phyloP scores from a whole-genome alignment of 2,888 invertebrate genomes.

The Folsomia candida region DNA sequence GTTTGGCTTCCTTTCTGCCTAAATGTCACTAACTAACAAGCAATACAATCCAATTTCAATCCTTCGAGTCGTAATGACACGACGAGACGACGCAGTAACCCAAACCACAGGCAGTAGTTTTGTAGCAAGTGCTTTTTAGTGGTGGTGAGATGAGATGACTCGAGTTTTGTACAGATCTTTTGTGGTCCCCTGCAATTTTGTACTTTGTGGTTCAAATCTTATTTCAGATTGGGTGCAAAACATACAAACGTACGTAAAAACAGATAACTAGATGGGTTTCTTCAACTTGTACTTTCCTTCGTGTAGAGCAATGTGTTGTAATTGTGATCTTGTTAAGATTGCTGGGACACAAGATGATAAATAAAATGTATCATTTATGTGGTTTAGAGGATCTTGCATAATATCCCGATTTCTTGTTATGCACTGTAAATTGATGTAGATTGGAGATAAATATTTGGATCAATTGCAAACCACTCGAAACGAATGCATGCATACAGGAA shows the following conservation, averaged over 20 bases:
- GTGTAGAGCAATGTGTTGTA: background rate
- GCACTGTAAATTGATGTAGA: background rate
- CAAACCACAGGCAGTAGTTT: background rate
- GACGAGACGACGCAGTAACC: background rate
- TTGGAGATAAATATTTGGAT: background rate
- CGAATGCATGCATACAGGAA: too few relatives aligned
- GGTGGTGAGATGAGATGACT: too few relatives aligned
- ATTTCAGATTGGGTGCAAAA: background rate
- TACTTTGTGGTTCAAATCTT: background rate
- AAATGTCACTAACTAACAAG: background rate
- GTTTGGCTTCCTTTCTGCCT: background rate
- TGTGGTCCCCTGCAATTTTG: background rate
- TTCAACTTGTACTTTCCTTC: background rate
- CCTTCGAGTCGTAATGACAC: background rate
- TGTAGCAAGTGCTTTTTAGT: too few relatives aligned
- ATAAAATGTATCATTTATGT: constrained; percentile 3
- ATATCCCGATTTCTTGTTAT: background rate
- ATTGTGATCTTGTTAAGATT: constrained; percentile 1
- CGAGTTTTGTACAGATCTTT: too few relatives aligned
- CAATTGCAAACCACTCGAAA: background rate
- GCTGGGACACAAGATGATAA: background rate
- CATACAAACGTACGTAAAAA: background rate
- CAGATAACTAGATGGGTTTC: background rate
- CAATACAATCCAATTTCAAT: background rate
- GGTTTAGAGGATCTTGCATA: background rate